Percentiles rank a stretch among this genome's conserved stretches.
phyloP scores from a whole-genome alignment of 2,797 vertebrate genomes.

The Sebastolobus alascanus region DNA sequence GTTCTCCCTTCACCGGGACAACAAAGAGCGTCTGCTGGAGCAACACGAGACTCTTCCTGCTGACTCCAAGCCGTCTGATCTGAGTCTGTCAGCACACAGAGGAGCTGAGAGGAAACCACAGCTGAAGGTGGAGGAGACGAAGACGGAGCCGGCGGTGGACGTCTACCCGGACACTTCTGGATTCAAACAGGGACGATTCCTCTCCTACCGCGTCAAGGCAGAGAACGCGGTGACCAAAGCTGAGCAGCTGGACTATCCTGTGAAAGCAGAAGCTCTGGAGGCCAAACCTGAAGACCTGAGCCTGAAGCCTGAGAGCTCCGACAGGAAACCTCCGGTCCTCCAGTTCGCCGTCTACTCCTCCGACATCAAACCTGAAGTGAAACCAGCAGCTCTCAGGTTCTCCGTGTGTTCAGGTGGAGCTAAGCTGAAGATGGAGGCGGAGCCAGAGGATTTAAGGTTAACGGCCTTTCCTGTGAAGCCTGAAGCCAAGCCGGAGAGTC shows the following conservation, averaged over 20 bases:
- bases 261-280: constrained; percentile 72
- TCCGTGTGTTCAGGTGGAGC: constrained; percentile 19
- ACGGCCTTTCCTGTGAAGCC: constrained; percentile 55
- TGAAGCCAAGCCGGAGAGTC: constrained; percentile 61
- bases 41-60: constrained; percentile 25
- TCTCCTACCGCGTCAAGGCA: constrained; percentile 43
- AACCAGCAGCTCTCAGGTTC: constrained; percentile 41
- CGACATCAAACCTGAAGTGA: constrained; percentile 64
- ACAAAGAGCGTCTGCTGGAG: constrained; percentile 36
- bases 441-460: constrained; percentile 51
- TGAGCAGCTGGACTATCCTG: constrained; percentile 70
- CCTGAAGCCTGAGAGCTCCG: constrained; percentile 60
- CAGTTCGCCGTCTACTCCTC: constrained; percentile 46
- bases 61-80: constrained; percentile 31
- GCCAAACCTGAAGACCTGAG: constrained; percentile 74
- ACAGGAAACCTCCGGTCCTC: constrained; percentile 50
- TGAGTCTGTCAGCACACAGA: constrained; percentile 17
- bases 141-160: constrained; percentile 44
- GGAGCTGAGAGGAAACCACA: constrained; percentile 48
- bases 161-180: constrained; percentile 55
- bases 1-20: constrained; percentile 42
- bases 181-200: constrained; percentile 53
- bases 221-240: constrained; percentile 63
- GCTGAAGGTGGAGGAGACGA: constrained; percentile 65
- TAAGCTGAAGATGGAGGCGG: constrained; percentile 51